Percentiles rank a stretch among this genome's conserved stretches.
Evolutionary conservation across 2,797 vertebrate genomes (phyloP).

Genomic region (Anabas testudineus): DNA sequence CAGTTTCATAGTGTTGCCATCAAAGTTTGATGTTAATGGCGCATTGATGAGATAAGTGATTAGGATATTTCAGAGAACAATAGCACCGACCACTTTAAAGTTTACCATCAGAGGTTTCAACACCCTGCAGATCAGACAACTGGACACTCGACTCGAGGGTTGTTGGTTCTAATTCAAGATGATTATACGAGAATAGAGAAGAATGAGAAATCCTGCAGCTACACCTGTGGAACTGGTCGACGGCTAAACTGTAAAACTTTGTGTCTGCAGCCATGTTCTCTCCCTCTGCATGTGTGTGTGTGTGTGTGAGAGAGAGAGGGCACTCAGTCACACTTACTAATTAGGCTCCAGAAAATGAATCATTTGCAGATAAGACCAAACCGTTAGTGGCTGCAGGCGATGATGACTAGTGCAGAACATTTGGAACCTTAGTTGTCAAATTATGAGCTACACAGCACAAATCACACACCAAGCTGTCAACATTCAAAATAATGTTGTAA

Average conservation of each 20-base stretch:
- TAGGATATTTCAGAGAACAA: slow-evolving; percentile 14
- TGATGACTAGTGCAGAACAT: slow-evolving; percentile 9
- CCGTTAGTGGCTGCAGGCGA: not conserved
- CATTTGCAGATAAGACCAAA: slow-evolving; percentile 15
- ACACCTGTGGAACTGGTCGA: not conserved
- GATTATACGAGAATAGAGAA: not conserved
- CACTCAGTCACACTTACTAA: not conserved
- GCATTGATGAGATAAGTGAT: slow-evolving; percentile 5
- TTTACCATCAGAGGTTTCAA: slow-evolving; percentile 35
- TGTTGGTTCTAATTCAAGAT: slow-evolving; percentile 13
- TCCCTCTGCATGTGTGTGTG: slow-evolving; percentile 4
- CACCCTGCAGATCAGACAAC: slow-evolving; percentile 14
- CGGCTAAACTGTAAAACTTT: not conserved
- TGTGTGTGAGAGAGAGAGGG: not conserved
- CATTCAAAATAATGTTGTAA: too few relatives aligned
- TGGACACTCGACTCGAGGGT: slow-evolving; percentile 33
- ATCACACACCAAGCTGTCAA: not conserved
- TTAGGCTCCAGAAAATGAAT: slow-evolving; percentile 17
- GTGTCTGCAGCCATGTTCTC: not conserved
- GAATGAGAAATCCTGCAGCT: slow-evolving; percentile 2
- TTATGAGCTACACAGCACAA: not conserved
- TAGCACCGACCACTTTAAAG: slow-evolving; percentile 31
- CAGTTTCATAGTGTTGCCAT: not conserved
- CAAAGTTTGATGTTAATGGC: not conserved
- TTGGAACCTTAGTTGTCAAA: not conserved